phyloP scores from a whole-genome alignment of 2,888 invertebrate genomes.

The Limnephilus marmoratus region DNA sequence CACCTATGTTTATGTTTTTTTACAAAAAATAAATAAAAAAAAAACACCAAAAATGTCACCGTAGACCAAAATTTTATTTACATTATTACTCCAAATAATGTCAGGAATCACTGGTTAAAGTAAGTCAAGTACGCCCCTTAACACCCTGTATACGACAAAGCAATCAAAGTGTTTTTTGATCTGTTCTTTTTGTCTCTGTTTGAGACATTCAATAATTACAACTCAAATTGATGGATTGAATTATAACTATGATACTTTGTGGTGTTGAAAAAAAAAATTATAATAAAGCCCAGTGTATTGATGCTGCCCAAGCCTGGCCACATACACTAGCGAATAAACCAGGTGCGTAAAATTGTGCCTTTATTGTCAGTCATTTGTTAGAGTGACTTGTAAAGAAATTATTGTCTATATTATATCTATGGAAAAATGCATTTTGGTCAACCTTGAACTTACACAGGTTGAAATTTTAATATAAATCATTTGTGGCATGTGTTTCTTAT shows the following conservation, averaged over 20 bases:
- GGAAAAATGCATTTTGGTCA: constrained; percentile 18
- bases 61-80: too few species aligned
- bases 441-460: constrained; percentile 21
- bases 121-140: too few species aligned
- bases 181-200: neutral
- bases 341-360: constrained; percentile 79
- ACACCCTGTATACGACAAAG: neutral
- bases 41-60: too few species aligned
- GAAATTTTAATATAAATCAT: constrained; percentile 7
- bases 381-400: constrained; percentile 54
- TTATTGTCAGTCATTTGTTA: constrained; percentile 72
- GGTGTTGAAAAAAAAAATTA: too few species aligned
- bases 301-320: constrained; percentile 55
- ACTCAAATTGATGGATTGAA: neutral
- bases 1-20: too few species aligned
- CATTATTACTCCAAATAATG: too few species aligned
- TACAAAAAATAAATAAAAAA: too few species aligned
- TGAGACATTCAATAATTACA: neutral
- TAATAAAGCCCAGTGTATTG: neutral
- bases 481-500: neutral
- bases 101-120: too few species aligned
- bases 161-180: neutral
- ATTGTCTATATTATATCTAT: constrained; percentile 37
- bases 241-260: too few species aligned
- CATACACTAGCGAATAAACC: constrained; percentile 67